A percentile compares a stretch with the other conserved stretches of the same genome.
These are phyloP conservation scores for Platycheirus albimanus DNA, from an alignment of 2,888 invertebrate species.

Conservation along the genomic window DNA sequence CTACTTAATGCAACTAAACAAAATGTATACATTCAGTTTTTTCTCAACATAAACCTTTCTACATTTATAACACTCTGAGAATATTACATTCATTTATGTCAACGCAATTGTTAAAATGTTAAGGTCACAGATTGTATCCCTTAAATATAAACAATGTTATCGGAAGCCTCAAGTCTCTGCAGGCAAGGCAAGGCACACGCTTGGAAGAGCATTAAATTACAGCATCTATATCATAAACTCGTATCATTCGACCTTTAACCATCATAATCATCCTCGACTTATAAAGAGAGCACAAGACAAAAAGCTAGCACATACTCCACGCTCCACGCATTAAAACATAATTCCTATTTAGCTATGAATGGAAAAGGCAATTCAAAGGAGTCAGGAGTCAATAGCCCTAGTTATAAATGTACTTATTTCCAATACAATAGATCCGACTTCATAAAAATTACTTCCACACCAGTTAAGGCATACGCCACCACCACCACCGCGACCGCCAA, in stretches of 20 bases:
- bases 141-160: constrained; percentile 28
- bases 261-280: constrained; percentile 26
- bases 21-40: too few relatives aligned
- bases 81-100: too few relatives aligned
- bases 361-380: constrained; percentile 24
- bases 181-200: constrained; percentile 39
- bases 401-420: constrained; percentile 45
- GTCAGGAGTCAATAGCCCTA: constrained; percentile 2
- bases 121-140: not conserved
- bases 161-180: constrained; percentile 6
- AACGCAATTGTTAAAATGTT: too few relatives aligned
- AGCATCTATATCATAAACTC: constrained; percentile 51
- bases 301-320: constrained; percentile 3
- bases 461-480: constrained; percentile 53
- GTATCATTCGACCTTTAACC: constrained; percentile 33
- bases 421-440: constrained; percentile 53
- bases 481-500: too few relatives aligned
- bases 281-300: constrained; percentile 22
- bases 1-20: too few relatives aligned
- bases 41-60: too few relatives aligned
- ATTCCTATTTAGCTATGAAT: not conserved
- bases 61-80: too few relatives aligned
- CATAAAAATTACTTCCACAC: constrained; percentile 65
- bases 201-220: constrained; percentile 25
- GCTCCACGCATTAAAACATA: constrained; percentile 6